Evolutionary conservation across 2,888 invertebrate species (phyloP), one percentile per base, ranked within the genome.

Genomic region (Formica aserva): DNA sequence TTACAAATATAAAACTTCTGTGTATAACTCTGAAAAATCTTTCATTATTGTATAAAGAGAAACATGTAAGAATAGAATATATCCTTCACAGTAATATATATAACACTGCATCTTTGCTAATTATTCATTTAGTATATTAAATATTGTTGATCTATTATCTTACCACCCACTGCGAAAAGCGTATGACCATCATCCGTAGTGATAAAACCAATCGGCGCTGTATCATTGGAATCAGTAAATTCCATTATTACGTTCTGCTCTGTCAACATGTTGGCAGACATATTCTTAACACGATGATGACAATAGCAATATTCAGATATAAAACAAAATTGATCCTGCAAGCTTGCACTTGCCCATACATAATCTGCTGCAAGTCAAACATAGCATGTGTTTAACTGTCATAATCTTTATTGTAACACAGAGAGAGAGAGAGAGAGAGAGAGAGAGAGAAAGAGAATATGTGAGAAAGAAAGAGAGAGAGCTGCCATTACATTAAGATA

Each of bases 121-220:
- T 52, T 11, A 62, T 71, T 66, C 8, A 52, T 22, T 67, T 22
- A 63, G 6, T 48, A 3, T 62, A 69, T 52, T 52, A 55, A 32
- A 60, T 26, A 11, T 41, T 63, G 22, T 22, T 6, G 2, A 41
- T 52, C 2, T 52, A 41, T 57, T 18, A 3, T 48, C 83, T 87
- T 82, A 93, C 94, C 93, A 66, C 92, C 88, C 18, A 94, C 89
- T 35, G 93, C 92, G 11, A 94, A 78, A 22, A 94, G 84, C 0
- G 94, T 91, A 26, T 91, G 88, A 32, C 93, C 93, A 84, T 94
- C 94, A 6, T 94, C 93, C 0, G 93, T 91, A 13, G 93, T 91
- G 57, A 94, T 90, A 80, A 93, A 91, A 86, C 93, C 91, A 75
- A 94, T 87, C 9, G 93, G 91, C 69, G 92, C 55, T 8, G 91